These are phyloP conservation scores for Plectropomus leopardus DNA, from an alignment of 2,113 vertebrate genomes.

Conservation along the genomic window DNA sequence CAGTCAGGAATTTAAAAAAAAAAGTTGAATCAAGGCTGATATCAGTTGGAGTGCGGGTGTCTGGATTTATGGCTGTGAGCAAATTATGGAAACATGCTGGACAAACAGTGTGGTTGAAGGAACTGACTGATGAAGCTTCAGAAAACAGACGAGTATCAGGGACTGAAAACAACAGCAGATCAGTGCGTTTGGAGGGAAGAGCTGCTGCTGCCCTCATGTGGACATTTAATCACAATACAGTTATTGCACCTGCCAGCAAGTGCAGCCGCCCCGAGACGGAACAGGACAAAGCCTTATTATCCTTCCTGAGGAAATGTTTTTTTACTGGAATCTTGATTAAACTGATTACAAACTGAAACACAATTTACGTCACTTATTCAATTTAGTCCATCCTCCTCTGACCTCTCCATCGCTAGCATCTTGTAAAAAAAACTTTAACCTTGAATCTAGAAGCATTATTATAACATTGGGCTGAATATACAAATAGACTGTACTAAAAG, in stretches of 20 bases:
- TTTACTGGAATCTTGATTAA: constrained; percentile 45
- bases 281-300: constrained; percentile 25
- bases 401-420: constrained; percentile 5
- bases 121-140: constrained; percentile 44
- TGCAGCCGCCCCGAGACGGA: neutral
- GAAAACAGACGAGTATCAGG: constrained; percentile 1
- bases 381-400: neutral
- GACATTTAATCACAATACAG: constrained; percentile 22
- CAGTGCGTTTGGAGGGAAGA: neutral
- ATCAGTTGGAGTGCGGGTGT: neutral
- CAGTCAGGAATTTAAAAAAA: constrained; percentile 31
- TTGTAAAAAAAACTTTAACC: constrained; percentile 20
- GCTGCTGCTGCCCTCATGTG: constrained; percentile 75
- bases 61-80: constrained; percentile 31
- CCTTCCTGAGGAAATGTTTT: constrained; percentile 24
- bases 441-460: constrained; percentile 8
- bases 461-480: constrained; percentile 20
- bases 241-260: neutral
- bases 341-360: constrained; percentile 40
- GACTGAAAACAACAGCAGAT: neutral
- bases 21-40: constrained; percentile 39
- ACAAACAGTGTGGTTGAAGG: constrained; percentile 47
- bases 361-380: neutral
- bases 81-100: constrained; percentile 57
- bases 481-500: neutral